These are phyloP conservation scores for Ciconia maguari DNA, from an alignment of 2,113 vertebrate genomes.

Conservation along the genomic window DNA sequence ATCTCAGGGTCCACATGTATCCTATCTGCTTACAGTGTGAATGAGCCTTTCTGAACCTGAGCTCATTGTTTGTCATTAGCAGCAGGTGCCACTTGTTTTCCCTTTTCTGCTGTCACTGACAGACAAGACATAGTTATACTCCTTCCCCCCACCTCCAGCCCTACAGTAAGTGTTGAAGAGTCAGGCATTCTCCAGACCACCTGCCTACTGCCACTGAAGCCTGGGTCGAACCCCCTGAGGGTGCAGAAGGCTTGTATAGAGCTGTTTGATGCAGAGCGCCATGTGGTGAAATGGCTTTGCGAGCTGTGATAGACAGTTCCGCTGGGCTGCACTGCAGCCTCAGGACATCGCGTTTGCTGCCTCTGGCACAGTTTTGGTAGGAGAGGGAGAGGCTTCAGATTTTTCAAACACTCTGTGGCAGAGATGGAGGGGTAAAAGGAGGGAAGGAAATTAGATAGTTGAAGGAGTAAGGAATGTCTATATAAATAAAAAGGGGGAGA, in stretches of 20 bases:
- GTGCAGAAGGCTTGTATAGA: background rate
- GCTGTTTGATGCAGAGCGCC: background rate
- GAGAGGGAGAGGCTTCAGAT: background rate
- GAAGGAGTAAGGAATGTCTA: background rate
- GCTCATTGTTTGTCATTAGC: background rate
- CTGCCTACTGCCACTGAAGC: background rate
- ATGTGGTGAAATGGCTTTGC: background rate
- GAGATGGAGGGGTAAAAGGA: background rate
- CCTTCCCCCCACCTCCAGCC: background rate
- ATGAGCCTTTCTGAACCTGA: background rate
- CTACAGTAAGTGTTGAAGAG: background rate
- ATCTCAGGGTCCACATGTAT: background rate
- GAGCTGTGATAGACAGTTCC: background rate
- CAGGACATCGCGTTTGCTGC: conserved; percentile 18
- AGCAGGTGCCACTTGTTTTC: background rate
- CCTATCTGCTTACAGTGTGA: background rate
- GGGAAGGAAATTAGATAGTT: background rate
- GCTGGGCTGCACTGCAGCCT: conserved; percentile 2
- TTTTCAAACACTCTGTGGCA: background rate
- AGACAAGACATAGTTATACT: background rate
- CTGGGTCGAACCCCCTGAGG: background rate
- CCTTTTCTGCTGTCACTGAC: background rate
- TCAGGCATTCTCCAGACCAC: background rate
- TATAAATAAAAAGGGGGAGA: background rate
- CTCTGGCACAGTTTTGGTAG: background rate